Base-by-base conservation (phyloP, 1,140 invertebrate genomes). In the Nymphalis io region DNA sequence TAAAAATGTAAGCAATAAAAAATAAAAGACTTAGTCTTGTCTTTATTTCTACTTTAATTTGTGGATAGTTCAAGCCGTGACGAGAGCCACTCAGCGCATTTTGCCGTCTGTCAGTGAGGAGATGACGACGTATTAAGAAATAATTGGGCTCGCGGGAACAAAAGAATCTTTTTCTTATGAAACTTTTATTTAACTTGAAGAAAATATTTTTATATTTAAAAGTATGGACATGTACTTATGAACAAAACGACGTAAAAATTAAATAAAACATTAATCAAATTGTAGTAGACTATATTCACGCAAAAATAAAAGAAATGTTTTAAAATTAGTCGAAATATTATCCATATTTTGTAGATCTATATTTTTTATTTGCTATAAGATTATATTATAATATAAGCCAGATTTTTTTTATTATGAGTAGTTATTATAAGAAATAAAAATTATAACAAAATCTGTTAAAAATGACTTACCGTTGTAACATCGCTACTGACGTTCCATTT, bases 401-500 rank as follows among this genome's bases (percentile, higher is more conserved):
- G 10, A 33, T 8, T 8, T 33, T 8, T 33, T 33, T 33, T 8
- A 33, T 33, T 1, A 33, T 33, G 0, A 33, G 27, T 8, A 33
- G 10, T 27, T 27, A 1, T 1, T 18, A 58, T 55, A 46, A 42
- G 48, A 57, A 48, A 48, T 27, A 59, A 55, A 48, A 48, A 42
- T n/a, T n/a, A 55, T 8, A 27, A 38, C 10, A 40, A 60, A 2
- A 5, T 61, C 44, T 12, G 57, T 1, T 33, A 3, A 2, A 33
- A 33, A 33, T 33, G 16, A 70, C 68, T 68, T 78, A 89, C 87
- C 79, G 83, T 85, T 39, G 69, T 64, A 1, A 85, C 75, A 40
- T 90, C 88, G 12, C 70, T 71, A 71, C 86, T 90, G 2, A 90
- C 86, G 21, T 71, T 72, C 88, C 88, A 90, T 48, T 75, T 72